Evolutionary conservation across 2,888 invertebrate genomes (phyloP).

Genomic region (Abrostola tripartita): DNA sequence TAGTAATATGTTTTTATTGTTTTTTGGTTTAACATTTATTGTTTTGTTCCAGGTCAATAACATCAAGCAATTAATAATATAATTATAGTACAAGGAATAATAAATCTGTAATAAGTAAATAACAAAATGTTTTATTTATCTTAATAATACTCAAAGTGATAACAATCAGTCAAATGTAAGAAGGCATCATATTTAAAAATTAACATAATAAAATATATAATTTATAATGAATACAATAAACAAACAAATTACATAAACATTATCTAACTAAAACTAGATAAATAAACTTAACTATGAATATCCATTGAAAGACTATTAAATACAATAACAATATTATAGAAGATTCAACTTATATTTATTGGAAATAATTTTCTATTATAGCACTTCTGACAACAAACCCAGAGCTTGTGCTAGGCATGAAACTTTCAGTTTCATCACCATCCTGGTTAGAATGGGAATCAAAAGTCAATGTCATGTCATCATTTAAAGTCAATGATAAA

Average conservation of each 20-base stretch:
- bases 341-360: conserved; percentile 3
- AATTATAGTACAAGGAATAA: not conserved
- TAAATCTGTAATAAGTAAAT: not conserved
- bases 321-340: not conserved
- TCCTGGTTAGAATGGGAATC: conserved; percentile 11
- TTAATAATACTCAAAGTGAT: not conserved
- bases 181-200: not conserved
- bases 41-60: conserved; percentile 1
- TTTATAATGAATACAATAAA: too few species aligned
- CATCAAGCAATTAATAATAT: too few species aligned
- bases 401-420: conserved; percentile 5
- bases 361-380: conserved; percentile 13
- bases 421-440: conserved; percentile 4
- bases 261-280: not conserved
- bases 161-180: not conserved
- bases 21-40: not conserved
- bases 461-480: conserved; percentile 9
- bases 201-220: not conserved
- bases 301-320: not conserved
- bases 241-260: too few species aligned
- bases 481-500: conserved; percentile 20
- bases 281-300: not conserved
- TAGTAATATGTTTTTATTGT: not conserved
- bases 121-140: not conserved
- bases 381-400: conserved; percentile 4